phyloP scores from a whole-genome alignment of 2,113 vertebrate species.

The Thamnaconus septentrionalis region DNA sequence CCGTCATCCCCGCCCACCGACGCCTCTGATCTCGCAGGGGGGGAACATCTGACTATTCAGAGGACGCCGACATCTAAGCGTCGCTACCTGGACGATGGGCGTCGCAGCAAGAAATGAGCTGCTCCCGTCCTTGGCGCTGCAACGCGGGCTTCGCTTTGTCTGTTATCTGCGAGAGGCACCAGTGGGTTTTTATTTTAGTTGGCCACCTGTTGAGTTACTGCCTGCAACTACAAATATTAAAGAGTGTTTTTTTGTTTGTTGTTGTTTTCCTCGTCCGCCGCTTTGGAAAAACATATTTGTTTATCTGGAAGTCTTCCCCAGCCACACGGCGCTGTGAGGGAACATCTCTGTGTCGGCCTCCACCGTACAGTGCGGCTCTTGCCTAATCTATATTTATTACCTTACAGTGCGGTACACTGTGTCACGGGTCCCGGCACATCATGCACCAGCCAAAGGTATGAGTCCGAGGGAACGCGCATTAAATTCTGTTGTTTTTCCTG shows the following conservation, averaged over 20 bases:
- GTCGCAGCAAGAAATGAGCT: no score
- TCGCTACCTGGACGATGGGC: no score
- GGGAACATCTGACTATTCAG: no score
- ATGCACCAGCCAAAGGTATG: not conserved
- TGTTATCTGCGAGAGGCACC: not conserved
- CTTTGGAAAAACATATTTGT: no score
- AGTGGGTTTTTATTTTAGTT: not conserved
- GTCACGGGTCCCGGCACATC: not conserved
- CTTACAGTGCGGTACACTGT: not conserved
- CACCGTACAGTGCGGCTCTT: not conserved
- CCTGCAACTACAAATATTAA: no score
- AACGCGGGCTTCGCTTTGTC: not conserved
- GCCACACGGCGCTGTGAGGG: not conserved
- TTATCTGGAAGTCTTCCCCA: no score
- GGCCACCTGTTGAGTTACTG: not conserved
- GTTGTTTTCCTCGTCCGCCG: no score
- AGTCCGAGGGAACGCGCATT: not conserved
- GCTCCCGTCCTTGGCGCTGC: no score
- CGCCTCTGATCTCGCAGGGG: no score
- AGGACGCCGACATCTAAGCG: no score
- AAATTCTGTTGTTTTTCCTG: not conserved
- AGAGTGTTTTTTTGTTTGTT: not conserved
- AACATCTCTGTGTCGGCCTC: not conserved
- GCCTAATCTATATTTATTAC: conserved; percentile 8
- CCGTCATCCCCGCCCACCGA: no score